A percentile compares a stretch with the other conserved stretches of the same genome.
Evolutionary conservation across 1,140 invertebrate species (phyloP).

Genomic region (Aphaenogaster floridana): DNA sequence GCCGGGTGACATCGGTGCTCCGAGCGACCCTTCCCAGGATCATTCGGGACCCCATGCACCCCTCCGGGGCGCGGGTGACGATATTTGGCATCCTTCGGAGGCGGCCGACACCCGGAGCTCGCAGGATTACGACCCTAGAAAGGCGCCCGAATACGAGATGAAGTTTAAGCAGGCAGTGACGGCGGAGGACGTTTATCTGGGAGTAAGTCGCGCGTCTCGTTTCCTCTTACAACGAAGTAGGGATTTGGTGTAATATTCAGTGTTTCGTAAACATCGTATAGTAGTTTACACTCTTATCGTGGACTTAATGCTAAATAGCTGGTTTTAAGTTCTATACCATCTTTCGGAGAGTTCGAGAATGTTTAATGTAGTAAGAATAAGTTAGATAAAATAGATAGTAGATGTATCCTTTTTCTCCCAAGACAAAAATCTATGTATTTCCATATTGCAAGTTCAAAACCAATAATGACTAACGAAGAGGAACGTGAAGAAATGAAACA

Average conservation of each 20-base stretch:
- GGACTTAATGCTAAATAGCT: not conserved
- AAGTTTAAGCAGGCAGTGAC: conserved; percentile 94
- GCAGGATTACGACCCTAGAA: conserved; percentile 89
- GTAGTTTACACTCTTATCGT: not conserved
- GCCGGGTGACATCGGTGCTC: conserved; percentile 80
- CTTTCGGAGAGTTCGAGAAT: not conserved
- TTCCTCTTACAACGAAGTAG: not conserved
- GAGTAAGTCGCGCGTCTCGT: conserved; percentile 86
- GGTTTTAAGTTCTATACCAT: not conserved
- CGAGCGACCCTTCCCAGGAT: conserved; percentile 46
- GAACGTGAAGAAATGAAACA: not conserved
- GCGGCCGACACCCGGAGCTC: conserved; percentile 80
- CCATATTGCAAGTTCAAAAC: not conserved
- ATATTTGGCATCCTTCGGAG: conserved; percentile 89
- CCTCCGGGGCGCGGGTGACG: conserved; percentile 75
- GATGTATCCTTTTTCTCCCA: not conserved
- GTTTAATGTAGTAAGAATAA: not conserved
- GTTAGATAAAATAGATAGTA: not conserved
- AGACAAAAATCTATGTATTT: not conserved
- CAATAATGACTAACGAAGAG: not conserved
- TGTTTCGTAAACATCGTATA: not conserved
- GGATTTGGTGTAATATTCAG: not conserved
- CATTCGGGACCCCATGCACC: conserved; percentile 73
- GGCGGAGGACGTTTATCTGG: conserved; percentile 94
- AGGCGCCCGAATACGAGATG: conserved; percentile 93